Evolutionary conservation across 2,797 vertebrate species (phyloP).

Genomic region (Coregonus suidteri): DNA sequence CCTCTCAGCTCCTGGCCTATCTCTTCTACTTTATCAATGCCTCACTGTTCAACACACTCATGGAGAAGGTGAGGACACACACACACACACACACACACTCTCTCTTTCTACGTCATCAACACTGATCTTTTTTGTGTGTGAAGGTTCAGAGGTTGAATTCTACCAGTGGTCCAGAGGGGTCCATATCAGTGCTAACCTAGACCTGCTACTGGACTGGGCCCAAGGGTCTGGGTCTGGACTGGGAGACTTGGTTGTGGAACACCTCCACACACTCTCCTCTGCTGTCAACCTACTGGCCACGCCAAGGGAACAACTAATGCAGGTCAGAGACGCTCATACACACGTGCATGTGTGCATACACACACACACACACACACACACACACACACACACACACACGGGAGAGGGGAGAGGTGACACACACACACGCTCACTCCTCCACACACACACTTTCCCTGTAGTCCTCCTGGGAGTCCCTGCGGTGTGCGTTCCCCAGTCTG

Average conservation of each 20-base stretch:
- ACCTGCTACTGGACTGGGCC: conserved; percentile 80
- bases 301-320: conserved; percentile 74
- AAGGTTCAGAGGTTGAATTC: conserved; percentile 78
- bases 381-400: conserved; percentile 17
- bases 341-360: background rate
- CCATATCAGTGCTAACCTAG: conserved; percentile 76
- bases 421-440: background rate
- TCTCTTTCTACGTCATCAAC: background rate
- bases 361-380: conserved; percentile 24
- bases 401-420: background rate
- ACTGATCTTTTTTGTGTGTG: conserved; percentile 10
- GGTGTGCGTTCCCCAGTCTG: conserved; percentile 67
- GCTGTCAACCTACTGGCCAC: conserved; percentile 79
- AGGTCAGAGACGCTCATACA: conserved; percentile 60
- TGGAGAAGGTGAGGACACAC: conserved; percentile 74
- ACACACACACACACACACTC: background rate
- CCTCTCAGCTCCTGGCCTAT: conserved; percentile 77
- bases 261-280: conserved; percentile 74
- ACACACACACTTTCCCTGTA: conserved; percentile 29
- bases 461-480: conserved; percentile 74
- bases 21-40: conserved; percentile 83
- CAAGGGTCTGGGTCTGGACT: conserved; percentile 65
- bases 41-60: conserved; percentile 81
- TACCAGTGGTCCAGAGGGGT: conserved; percentile 81
- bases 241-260: conserved; percentile 70